These are phyloP conservation scores for Channa striata DNA, from an alignment of 2,797 vertebrate genomes.

Conservation along the genomic window DNA sequence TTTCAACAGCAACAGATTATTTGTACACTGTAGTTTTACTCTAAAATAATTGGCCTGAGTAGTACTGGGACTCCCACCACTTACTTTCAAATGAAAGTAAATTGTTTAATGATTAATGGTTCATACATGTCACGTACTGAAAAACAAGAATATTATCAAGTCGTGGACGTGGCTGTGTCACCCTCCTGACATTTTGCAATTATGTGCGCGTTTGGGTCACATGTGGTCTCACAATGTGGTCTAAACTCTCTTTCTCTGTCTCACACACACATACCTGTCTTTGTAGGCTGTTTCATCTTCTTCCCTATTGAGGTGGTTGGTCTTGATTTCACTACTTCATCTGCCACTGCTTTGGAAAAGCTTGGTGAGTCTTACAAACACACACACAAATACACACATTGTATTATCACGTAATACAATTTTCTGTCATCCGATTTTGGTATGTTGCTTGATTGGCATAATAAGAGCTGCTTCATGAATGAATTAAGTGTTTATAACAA, in stretches of 20 bases:
- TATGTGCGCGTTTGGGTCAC: too few species aligned
- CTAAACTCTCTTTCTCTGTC: neutral
- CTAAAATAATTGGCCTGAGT: too few species aligned
- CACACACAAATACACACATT: neutral
- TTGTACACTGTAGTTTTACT: too few species aligned
- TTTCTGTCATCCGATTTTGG: neutral
- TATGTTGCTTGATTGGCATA: neutral
- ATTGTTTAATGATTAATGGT: too few species aligned
- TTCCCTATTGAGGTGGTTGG: constrained; percentile 34
- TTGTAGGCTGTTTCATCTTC: constrained; percentile 80
- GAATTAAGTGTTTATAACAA: neutral
- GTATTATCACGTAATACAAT: neutral
- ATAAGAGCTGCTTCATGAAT: neutral
- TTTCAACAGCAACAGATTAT: too few species aligned
- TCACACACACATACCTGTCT: constrained; percentile 76
- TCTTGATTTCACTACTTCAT: constrained; percentile 68
- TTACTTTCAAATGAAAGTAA: too few species aligned
- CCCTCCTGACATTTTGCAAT: neutral
- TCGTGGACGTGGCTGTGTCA: too few species aligned
- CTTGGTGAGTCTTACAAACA: constrained; percentile 65
- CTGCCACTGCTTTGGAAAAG: constrained; percentile 59
- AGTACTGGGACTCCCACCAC: too few species aligned
- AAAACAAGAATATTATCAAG: too few species aligned
- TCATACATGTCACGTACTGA: too few species aligned
- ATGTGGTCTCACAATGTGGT: neutral